Base-by-base conservation (phyloP, 2,888 invertebrate species). In the Ennomos quercinarius region DNA sequence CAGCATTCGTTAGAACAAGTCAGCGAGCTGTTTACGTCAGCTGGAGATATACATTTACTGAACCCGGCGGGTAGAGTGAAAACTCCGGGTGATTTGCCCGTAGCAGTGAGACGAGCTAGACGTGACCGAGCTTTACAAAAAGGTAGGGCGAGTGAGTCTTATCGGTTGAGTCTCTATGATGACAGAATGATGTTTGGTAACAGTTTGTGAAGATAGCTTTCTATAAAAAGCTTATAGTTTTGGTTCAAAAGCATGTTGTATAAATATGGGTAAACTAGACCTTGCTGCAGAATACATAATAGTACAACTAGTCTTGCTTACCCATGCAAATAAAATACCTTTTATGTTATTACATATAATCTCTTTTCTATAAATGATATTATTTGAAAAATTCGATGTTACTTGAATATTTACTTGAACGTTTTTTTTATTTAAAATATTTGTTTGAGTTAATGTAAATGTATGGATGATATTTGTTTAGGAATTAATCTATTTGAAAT, bases 101-200 rank as follows among this genome's bases (percentile, higher is more conserved):
- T 96, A 0, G 96, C 96, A 0, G 95, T 97, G 0, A 83, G 97
- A 10, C 94, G 95, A 70, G 95, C 96, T 1, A 86, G 95, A 38
- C 93, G 95, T 2, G 93, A 93, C 41, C 92, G 95, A 63, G 95
- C 95, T 1, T 46, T 91, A n/a, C 90, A 90, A 63, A 89, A 87
- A 50, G 89, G 89, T 0, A 76, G 91, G 13, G 86, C 87, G 0
- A 87, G 75, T 10, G 91, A 91, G 17, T 94, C 95, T 43, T 95
- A 95, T 67, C 94, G 98, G 66, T 94, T 98, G 72, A 98, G 98
- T 45, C 89, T 98, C 13, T 98, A 97, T 75, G 97, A 98, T 74
- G 98, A 98, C 80, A 93, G 98, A 43, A 97, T 98, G 94, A 98
- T 98, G 97, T 94, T 94, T 67, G 93, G 93, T 0, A 93, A 93